Evolutionary conservation across 1,140 invertebrate genomes (phyloP), one percentile per base, ranked within the genome.

Genomic region (Zaprionus ghesquierei): DNA sequence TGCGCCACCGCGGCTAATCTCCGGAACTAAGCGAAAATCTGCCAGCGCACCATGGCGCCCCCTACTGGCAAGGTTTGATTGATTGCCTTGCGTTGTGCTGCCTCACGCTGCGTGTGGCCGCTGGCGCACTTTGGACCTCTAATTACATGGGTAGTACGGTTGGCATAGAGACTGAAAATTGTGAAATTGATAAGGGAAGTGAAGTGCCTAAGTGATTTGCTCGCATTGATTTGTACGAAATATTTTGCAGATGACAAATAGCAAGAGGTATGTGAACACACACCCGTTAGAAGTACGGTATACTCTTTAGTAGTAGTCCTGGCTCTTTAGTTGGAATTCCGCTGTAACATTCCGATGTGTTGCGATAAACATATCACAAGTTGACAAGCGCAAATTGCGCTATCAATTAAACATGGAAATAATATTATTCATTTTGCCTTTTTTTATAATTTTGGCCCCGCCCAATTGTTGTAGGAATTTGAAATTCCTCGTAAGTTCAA

Each of bases 51-150:
- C 27, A 8, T 65, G 54, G 49, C 33, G 46, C 35, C 38, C 15
- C 33, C 25, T 75, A 15, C 35, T 15, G n/a, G 35, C 3, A n/a
- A n/a, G n/a, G n/a, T 15, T 38, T 70, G 70, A 77, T 62, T 81
- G 81, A 77, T 69, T 77, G 81, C n/a, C n/a, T n/a, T n/a, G n/a
- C n/a, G 85, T 80, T 77, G 62, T 8, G 31, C 10, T 12, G 38
- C 13, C 66, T 38, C 15, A 2, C 46, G 12, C 15, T 35, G 60
- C 22, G 13, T 27, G 41, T 3, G 12, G 33, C 33, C 31, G 6
- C n/a, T 15, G n/a, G n/a, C 41, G 31, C 9, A 53, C 13, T 35
- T 53, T 41, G 49, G 49, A 53, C 10, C n/a, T 46, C 18, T 12
- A 18, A 25, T 27, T 25, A 53, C 15, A 20, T 9, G n/a, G n/a